Evolutionary conservation across 1,140 invertebrate genomes (phyloP), one percentile per base, ranked within the genome.

Genomic region (Metopolophium dirhodum): DNA sequence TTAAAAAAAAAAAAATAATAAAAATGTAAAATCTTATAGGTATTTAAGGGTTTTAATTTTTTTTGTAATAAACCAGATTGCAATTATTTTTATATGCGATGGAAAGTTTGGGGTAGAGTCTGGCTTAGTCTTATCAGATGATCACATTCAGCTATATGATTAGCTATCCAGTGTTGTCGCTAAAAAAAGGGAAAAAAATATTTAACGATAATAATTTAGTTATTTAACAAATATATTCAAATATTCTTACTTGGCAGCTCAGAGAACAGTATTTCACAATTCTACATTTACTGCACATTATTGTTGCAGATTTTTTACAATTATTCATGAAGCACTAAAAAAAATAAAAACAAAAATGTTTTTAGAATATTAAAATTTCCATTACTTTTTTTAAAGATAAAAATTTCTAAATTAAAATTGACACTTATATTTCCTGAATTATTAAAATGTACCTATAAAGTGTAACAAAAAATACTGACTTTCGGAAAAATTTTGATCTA

Each of bases 191-290:
- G 41, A 18, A 68, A 68, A n/a, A 68, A 68, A 14, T 14, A 68
- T 77, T 47, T 57, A 87, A 87, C 26, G 14, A 49, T 6, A 91
- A 22, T 37, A 82, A 20, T 51, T 6, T 37, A 23, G 22, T 49
- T 49, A 23, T 9, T 83, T 30, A 30, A 54, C 6, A 77, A 57
- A 20, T 77, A 54, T 37, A 45, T 14, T 47, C 23, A 23, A 49
- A n/a, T 35, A 54, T 41, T 85, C 35, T 93, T 93, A 93, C 91
- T 86, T 93, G 91, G 49, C 91, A 93, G 9, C 30, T 57, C 30
- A 57, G 8, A 0, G 82, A 85, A 49, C 91, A 93, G 20, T 93
- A 93, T 54, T 85, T 93, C 7, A 86, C 91, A 3, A 49, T 57
- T 20, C 2, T 93, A 41, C 91, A 93, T 0, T 22, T 54, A 41